Evolutionary conservation across 1,140 invertebrate genomes (phyloP).

Genomic region (Eufriesea mexicana): DNA sequence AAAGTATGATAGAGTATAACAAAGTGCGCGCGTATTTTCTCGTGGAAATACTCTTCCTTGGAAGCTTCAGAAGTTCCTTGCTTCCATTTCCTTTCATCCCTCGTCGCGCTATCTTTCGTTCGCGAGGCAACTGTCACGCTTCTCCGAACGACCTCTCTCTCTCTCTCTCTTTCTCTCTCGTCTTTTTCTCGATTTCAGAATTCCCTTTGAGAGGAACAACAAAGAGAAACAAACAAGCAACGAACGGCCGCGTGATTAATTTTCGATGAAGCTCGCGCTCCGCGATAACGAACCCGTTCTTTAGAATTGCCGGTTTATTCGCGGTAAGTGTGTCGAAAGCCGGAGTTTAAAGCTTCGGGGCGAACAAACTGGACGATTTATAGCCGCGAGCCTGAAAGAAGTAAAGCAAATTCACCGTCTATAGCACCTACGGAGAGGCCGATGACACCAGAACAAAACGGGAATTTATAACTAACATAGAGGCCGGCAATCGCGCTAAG

Average conservation of each 20-base stretch:
- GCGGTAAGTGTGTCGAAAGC: conserved; percentile 5
- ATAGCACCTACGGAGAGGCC: conserved; percentile 20
- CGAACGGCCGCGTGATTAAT: not conserved
- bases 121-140: not conserved
- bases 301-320: not conserved
- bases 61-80: not conserved
- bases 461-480: not conserved
- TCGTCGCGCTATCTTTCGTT: not conserved
- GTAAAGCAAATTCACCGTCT: not conserved
- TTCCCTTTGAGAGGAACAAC: not conserved
- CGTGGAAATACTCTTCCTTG: too few relatives aligned
- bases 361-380: conserved; percentile 12
- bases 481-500: not conserved
- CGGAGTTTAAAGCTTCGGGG: not conserved
- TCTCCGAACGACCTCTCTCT: too few relatives aligned
- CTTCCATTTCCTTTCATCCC: not conserved
- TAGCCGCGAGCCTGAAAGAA: conserved; percentile 1
- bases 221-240: not conserved
- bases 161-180: not conserved
- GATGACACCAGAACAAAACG: conserved; percentile 4
- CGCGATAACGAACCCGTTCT: conserved; percentile 8
- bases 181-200: not conserved
- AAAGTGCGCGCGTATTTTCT: too few relatives aligned
- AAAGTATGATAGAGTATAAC: too few relatives aligned
- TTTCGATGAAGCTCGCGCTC: conserved; percentile 6